Evolutionary conservation across 1,140 invertebrate species (phyloP), one percentile per base, ranked within the genome.

Genomic region (Steinernema feltiae): DNA sequence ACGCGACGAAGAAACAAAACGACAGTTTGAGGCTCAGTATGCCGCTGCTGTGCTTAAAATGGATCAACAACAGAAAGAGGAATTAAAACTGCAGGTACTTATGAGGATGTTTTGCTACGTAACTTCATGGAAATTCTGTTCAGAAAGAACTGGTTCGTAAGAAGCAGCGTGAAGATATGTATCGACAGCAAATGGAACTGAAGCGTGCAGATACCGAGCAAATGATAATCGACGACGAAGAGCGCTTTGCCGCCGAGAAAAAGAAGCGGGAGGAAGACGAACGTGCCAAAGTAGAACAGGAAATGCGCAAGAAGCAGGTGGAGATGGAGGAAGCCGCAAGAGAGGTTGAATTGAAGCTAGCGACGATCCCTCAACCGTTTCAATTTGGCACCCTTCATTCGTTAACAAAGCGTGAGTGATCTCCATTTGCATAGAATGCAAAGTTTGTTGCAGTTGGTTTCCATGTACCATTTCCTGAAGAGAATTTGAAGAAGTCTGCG

Each of bases 361-460:
- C 71, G 3, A 76, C 3, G 2, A n/a, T 78, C 35, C 81, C 81
- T 24, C 81, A 81, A 70, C 80, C 80, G 2, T 31, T 83, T 18
- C 80, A 81, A 75, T 69, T 81, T 35, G 78, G 73, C 29, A 75
- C 31, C 17, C 3, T 70, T 74, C 72, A 27, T 46, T 53, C 29
- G 71, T 83, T 69, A 75, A 84, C 41, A 31, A 69, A 32, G 70
- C 48, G 21, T 69, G 27, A 18, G 71, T 35, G 18, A 18, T 41
- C 7, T 73, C 24, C 35, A n/a, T 79, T 46, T 31, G 53, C 46
- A 30, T 48, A 32, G 30, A 18, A 80, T 32, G 70, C 69, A 29
- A 70, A 70, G 70, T 32, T 69, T 41, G 31, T 30, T 35, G 69
- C 63, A 41, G 74, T 79, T 41, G 71, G 32, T 30, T 35, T 24